phyloP scores from a whole-genome alignment of 1,140 invertebrate species.

The Lethrus apterus region DNA sequence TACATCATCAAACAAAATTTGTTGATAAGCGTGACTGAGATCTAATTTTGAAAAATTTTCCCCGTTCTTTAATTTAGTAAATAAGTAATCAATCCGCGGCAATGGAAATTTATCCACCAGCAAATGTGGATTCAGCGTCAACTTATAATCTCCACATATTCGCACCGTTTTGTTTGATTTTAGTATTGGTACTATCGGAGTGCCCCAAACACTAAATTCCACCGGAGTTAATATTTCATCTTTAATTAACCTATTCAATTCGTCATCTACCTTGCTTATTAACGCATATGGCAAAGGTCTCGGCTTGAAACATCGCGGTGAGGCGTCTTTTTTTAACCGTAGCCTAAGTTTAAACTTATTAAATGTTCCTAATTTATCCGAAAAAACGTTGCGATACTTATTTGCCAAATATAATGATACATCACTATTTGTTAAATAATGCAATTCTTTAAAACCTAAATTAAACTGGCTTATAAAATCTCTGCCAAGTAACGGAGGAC shows the following conservation, averaged over 20 bases:
- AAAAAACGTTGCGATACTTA: slow-evolving; percentile 2
- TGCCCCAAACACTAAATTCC: slow-evolving; percentile 33
- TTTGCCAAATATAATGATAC: slow-evolving; percentile 12
- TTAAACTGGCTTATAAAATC: slow-evolving; percentile 5
- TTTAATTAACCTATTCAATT: slow-evolving; percentile 4
- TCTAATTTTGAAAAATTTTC: slow-evolving; percentile 21
- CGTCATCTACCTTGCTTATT: slow-evolving; percentile 6
- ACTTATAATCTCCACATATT: slow-evolving; percentile 39
- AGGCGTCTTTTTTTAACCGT: not conserved
- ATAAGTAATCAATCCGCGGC: slow-evolving; percentile 34
- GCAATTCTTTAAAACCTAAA: slow-evolving; percentile 22
- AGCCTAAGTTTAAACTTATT: not conserved
- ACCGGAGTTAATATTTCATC: slow-evolving; percentile 8
- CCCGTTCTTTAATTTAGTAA: slow-evolving; percentile 32
- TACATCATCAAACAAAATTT: slow-evolving; percentile 17
- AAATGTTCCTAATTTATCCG: slow-evolving; percentile 3
- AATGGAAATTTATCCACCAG: slow-evolving; percentile 27
- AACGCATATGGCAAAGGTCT: slow-evolving; percentile 6
- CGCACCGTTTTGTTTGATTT: slow-evolving; percentile 36
- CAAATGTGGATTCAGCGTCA: slow-evolving; percentile 33
- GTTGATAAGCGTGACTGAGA: slow-evolving; percentile 21
- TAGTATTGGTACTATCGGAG: slow-evolving; percentile 38
- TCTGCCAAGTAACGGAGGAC: slow-evolving; percentile 26
- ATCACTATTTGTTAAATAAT: slow-evolving; percentile 39
- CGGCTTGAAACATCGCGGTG: slow-evolving; percentile 5